Evolutionary conservation across 1,140 invertebrate species (phyloP), one percentile per base, ranked within the genome.

Genomic region (Solenopsis invicta): DNA sequence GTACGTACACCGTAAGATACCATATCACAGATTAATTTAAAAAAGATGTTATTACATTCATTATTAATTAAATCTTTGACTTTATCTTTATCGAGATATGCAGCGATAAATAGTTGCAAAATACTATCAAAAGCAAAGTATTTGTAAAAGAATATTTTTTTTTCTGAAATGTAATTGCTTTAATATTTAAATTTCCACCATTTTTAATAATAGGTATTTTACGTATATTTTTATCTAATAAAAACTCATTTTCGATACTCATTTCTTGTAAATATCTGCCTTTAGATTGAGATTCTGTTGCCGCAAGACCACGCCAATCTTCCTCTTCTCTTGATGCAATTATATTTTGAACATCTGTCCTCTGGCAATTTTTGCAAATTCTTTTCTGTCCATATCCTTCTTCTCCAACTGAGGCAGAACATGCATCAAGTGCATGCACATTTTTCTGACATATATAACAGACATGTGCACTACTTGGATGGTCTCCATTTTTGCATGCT

Each of bases 401-500:
- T 64, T 87, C 61, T 16, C 87, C 62, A 18, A 88, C 13, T n/a
- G 48, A 29, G 1, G 72, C 16, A n/a, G 88, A 91, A 80, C n/a
- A n/a, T n/a, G n/a, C n/a, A n/a, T n/a, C n/a, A n/a, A n/a, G n/a
- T n/a, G n/a, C 88, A 89, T 6, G 45, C 62, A 91, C 86, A 72
- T 77, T 71, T 72, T 56, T 77, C 1, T 71, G 29, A 54, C 88
- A 91, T n/a, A 78, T 59, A 13, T 85, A 21, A 59, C 90, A 92
- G 21, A n/a, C n/a, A 75, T 89, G 77, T 16, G 81, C 75, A 56
- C 84, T 80, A 3, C 71, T 29, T 66, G 90, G 88, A 4, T 59
- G 52, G 41, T 88, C 71, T 67, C 86, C 78, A 69, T 75, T 87
- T 13, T 16, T 64, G 37, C 90, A 91, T n/a, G 80, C 90, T 52